These are phyloP conservation scores for Mirounga angustirostris DNA, from an alignment of 2,113 vertebrate species.

Conservation along the genomic window DNA sequence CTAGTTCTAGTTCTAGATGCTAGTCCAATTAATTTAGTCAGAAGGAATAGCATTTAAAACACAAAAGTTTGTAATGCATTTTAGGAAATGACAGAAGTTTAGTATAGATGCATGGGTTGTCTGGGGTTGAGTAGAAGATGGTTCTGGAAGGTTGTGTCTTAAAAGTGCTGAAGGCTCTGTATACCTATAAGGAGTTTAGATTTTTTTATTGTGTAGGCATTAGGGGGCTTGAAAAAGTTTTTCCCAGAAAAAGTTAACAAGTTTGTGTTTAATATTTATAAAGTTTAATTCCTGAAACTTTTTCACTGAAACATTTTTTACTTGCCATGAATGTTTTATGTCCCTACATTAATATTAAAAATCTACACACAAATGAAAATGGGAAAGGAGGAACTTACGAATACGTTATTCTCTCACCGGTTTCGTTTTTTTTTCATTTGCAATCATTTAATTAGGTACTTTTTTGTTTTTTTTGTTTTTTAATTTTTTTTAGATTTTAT, in stretches of 20 bases:
- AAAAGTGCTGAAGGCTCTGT: conserved; percentile 37
- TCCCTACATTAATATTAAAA: conserved; percentile 32
- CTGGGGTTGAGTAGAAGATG: background rate
- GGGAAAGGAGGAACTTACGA: background rate
- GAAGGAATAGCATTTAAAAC: conserved; percentile 2
- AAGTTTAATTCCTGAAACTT: conserved; percentile 57
- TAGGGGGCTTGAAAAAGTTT: background rate
- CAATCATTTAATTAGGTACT: background rate
- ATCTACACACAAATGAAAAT: conserved; percentile 27
- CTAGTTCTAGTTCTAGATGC: conserved; percentile 30
- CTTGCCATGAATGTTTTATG: conserved; percentile 28
- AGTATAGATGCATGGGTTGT: background rate
- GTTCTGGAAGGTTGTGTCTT: background rate
- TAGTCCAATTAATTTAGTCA: conserved; percentile 46
- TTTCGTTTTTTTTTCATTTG: background rate
- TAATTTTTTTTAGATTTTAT: too few relatives aligned
- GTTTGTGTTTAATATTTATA: conserved; percentile 38
- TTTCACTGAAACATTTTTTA: background rate
- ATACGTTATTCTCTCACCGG: conserved; percentile 1
- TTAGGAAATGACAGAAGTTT: conserved; percentile 41
- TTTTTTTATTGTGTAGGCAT: conserved; percentile 64
- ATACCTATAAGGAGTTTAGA: background rate
- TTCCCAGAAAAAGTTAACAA: conserved; percentile 32
- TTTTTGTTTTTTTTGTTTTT: background rate
- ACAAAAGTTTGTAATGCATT: background rate